Evolutionary conservation across 1,140 invertebrate genomes (phyloP).

Genomic region (Helicoverpa zea): DNA sequence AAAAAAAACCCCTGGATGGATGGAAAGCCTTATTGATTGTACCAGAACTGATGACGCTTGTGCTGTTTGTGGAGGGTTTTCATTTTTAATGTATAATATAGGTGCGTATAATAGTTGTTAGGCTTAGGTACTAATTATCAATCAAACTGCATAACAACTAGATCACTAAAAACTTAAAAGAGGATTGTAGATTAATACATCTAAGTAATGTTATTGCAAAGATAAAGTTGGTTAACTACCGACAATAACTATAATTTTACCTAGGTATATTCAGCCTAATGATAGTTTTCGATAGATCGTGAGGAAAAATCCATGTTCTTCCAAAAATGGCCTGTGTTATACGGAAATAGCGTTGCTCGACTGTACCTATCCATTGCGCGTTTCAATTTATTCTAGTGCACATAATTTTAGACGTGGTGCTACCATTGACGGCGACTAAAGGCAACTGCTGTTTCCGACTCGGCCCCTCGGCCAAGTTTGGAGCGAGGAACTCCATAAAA

Average conservation of each 20-base stretch:
- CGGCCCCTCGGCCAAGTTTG: slow-evolving; percentile 9
- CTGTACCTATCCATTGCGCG: slow-evolving; percentile 7
- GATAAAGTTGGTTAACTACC: slow-evolving; percentile 11
- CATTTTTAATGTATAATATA: too few relatives aligned
- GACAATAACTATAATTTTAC: slow-evolving; percentile 2
- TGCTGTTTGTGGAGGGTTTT: too few relatives aligned
- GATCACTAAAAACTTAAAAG: neutral
- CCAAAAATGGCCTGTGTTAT: neutral
- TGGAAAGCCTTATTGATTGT: too few relatives aligned
- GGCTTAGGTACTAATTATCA: too few relatives aligned
- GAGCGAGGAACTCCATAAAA: slow-evolving; percentile 34
- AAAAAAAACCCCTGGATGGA: too few relatives aligned
- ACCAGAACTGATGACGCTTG: too few relatives aligned
- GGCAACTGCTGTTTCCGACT: slow-evolving; percentile 8
- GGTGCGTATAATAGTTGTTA: too few relatives aligned
- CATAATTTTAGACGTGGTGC: slow-evolving; percentile 18
- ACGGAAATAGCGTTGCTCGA: slow-evolving; percentile 9
- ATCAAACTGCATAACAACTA: neutral
- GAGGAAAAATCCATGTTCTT: slow-evolving; percentile 1
- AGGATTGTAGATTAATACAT: slow-evolving; percentile 19
- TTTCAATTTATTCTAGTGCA: slow-evolving; percentile 30
- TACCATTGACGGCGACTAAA: slow-evolving; percentile 1
- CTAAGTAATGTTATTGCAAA: slow-evolving; percentile 8
- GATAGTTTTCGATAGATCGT: neutral
- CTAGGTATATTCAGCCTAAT: neutral